Evolutionary conservation across 1,140 invertebrate species (phyloP).

Genomic region (Aphidius ervi): DNA sequence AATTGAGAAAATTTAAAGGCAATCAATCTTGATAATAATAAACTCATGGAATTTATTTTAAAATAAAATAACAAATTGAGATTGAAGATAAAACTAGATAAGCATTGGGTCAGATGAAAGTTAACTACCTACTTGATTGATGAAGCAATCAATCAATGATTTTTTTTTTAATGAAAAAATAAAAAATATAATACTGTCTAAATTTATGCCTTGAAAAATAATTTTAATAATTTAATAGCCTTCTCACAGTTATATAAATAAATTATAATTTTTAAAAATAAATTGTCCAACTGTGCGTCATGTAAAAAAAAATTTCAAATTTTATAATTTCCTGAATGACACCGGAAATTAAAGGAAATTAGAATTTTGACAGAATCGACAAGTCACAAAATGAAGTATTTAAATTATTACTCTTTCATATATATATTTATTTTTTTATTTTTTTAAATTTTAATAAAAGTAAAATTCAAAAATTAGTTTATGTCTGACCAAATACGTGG

Average conservation of each 20-base stretch:
- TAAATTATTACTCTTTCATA: too few relatives aligned
- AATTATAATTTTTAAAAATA: neutral
- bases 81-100: conserved; percentile 12
- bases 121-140: conserved; percentile 18
- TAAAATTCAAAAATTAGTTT: too few relatives aligned
- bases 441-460: too few relatives aligned
- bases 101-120: conserved; percentile 10
- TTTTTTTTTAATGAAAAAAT: neutral
- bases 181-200: neutral
- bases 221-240: neutral
- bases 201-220: too few relatives aligned
- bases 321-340: too few relatives aligned
- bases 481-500: too few relatives aligned
- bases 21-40: conserved; percentile 3
- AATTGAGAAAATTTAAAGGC: neutral
- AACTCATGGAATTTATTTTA: neutral
- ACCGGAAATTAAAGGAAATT: conserved; percentile 22
- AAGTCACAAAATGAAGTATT: too few relatives aligned
- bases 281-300: neutral
- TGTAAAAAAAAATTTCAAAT: neutral
- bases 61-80: conserved; percentile 1
- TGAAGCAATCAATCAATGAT: conserved; percentile 16
- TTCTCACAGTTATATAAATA: neutral
- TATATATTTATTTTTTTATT: too few relatives aligned
- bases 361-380: conserved; percentile 13